These are phyloP conservation scores for Platygyra sinensis DNA, from an alignment of 64 coral and sea anemone species.

Conservation along the genomic window DNA sequence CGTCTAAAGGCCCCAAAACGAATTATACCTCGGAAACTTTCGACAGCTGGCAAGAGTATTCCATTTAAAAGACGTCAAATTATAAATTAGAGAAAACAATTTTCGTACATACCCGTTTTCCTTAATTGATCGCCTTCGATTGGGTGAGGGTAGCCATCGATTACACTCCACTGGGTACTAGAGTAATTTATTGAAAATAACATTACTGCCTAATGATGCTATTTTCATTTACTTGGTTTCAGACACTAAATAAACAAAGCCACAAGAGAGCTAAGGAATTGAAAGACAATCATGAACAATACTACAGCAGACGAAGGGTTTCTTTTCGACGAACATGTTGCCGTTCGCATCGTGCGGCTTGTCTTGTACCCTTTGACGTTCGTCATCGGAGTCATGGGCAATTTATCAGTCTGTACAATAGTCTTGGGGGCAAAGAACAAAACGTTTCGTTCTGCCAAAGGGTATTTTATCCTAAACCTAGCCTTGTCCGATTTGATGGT, in stretches of 20 bases:
- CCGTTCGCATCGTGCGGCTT: slow-evolving; percentile 42
- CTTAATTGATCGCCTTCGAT: neutral
- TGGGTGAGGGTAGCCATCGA: too few species aligned
- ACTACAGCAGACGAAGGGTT: neutral
- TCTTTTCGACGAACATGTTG: slow-evolving; percentile 15
- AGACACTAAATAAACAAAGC: neutral
- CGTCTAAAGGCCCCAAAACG: neutral
- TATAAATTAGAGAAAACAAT: neutral
- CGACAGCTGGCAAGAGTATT: neutral
- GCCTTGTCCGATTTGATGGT: slow-evolving; percentile 84
- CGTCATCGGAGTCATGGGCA: slow-evolving; percentile 55
- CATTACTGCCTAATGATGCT: neutral
- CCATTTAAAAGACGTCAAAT: neutral
- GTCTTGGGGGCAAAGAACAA: slow-evolving; percentile 43
- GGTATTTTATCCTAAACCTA: slow-evolving; percentile 85
- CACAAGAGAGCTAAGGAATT: neutral
- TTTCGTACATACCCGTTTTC: neutral
- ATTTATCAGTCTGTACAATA: slow-evolving; percentile 40
- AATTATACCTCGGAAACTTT: neutral
- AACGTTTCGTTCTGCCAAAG: slow-evolving; percentile 55
- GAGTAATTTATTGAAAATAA: neutral
- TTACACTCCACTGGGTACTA: neutral
- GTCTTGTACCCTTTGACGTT: slow-evolving; percentile 56
- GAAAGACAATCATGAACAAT: slow-evolving; percentile 16
- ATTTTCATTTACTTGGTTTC: slow-evolving; percentile 19